Base-by-base conservation (phyloP, 2,113 vertebrate species). In the Vimba vimba region DNA sequence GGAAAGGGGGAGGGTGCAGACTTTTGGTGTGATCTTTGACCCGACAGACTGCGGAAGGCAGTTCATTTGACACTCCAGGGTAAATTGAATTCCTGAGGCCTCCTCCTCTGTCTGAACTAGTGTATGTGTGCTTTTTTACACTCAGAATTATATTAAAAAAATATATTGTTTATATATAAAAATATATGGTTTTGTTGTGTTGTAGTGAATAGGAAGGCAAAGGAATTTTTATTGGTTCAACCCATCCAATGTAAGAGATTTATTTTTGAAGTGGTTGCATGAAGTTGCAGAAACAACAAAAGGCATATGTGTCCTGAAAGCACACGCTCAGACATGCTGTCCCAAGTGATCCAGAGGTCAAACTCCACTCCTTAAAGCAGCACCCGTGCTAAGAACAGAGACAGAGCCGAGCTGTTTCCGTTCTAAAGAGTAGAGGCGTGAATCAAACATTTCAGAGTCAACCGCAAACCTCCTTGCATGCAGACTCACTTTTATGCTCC, bases 1-100 rank as follows among this genome's bases (percentile, higher is more conserved):
- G 12, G 75, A 60, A 5, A 62, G 60, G 79, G 79, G 80, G 80
- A 69, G n/a, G 79, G 79, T 21, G 43, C 60, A 81, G 64, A 52
- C 64, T 82, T 69, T 82, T 80, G 39, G 50, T 81, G 36, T 74
- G 84, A 86, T 59, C 87, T 33, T 15, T 88, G 87, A 86, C 87
- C 84, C 30, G 47, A n/a, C 52, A 86, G 45, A 75, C 74, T 77
- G 43, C 57, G 66, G 12, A 60, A 82, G 23, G 78, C 78, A 68
- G 62, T 71, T 85, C 23, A 84, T 69, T 45, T 83, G n/a, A 86
- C 84, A 45, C 64, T 55, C n/a, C 68, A 43, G 68, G 59, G 55
- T 85, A 50, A 57, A 86, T 25, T 79, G 64, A 87, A 87, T 87
- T 87, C 86, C 60, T 83, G 62, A 36, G 80, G 43, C 30, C 39